A percentile compares a stretch with the other conserved stretches of the same genome.
These are phyloP conservation scores for Takifugu rubripes DNA, from an alignment of 2,797 vertebrate genomes.

Conservation along the genomic window DNA sequence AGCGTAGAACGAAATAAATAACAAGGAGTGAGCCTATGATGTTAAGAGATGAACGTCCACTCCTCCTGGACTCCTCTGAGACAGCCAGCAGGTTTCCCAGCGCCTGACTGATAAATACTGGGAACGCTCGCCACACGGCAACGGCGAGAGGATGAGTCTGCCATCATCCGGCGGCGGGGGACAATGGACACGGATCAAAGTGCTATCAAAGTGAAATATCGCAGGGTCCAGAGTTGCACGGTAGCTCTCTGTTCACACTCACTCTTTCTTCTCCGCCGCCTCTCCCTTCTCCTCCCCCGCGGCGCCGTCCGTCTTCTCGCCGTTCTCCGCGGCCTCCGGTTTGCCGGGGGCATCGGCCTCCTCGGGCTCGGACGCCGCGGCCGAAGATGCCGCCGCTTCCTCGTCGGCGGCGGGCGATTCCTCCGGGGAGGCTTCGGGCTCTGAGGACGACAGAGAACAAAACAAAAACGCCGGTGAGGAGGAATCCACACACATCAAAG, in stretches of 20 bases:
- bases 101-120: constrained; percentile 18
- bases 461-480: background rate
- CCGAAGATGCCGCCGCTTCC: constrained; percentile 77
- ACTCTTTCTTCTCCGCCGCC: constrained; percentile 65
- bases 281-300: constrained; percentile 38
- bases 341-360: constrained; percentile 33
- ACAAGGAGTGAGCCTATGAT: too few species aligned
- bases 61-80: constrained; percentile 43
- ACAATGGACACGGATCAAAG: constrained; percentile 64
- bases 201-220: constrained; percentile 74
- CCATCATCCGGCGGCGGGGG: constrained; percentile 60
- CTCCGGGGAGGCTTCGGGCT: constrained; percentile 82
- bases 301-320: constrained; percentile 62
- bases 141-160: constrained; percentile 33
- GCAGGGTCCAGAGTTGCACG: constrained; percentile 46
- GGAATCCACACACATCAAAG: too few species aligned
- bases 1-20: too few species aligned
- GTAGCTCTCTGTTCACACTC: constrained; percentile 44
- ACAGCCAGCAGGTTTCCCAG: constrained; percentile 8
- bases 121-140: constrained; percentile 32
- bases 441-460: constrained; percentile 53
- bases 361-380: constrained; percentile 65
- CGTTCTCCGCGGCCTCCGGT: constrained; percentile 54
- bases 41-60: background rate
- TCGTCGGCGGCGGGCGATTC: constrained; percentile 85